Conservation (phyloP, 2,797 vertebrate genomes). For the Trichosurus vulpecula region DNA sequence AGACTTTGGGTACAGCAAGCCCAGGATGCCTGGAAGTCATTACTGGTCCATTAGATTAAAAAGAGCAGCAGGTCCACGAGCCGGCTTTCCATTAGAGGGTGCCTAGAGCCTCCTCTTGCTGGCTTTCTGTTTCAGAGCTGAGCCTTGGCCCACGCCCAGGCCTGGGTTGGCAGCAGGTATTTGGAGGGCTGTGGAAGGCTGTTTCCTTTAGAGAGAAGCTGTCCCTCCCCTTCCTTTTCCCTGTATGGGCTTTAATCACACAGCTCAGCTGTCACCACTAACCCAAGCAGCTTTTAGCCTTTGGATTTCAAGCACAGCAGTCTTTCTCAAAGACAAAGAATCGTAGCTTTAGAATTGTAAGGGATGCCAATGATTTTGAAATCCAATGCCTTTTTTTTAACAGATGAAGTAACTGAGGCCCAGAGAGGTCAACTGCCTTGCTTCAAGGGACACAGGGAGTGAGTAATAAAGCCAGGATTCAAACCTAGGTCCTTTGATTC, state of each 20-base stretch:
- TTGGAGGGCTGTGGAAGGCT: not conserved
- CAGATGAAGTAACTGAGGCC: not conserved
- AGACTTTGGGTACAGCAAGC: not conserved
- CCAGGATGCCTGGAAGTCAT: constrained; percentile 33
- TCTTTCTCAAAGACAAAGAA: not conserved
- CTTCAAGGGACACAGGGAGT: not conserved
- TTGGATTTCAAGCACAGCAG: not conserved
- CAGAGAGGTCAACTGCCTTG: not conserved
- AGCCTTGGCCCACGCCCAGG: constrained; percentile 28
- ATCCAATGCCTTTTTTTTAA: not conserved
- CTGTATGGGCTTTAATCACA: not conserved
- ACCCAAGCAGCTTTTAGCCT: not conserved
- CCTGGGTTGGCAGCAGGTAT: fast-evolving
- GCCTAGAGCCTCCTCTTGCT: constrained; percentile 70
- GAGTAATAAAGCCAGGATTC: not conserved
- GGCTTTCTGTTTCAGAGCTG: constrained; percentile 40
- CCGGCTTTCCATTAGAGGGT: constrained; percentile 80
- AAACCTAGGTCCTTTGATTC: not conserved
- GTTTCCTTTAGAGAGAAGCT: not conserved
- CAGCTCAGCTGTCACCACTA: not conserved
- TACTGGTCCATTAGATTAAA: constrained; percentile 34
- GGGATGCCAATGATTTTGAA: not conserved
- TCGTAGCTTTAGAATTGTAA: not conserved
- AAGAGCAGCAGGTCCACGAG: constrained; percentile 65
- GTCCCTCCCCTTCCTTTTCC: fast-evolving